Evolutionary conservation across 23 tunicate species (phyloP).

Genomic region (Trididemnum clinides): DNA sequence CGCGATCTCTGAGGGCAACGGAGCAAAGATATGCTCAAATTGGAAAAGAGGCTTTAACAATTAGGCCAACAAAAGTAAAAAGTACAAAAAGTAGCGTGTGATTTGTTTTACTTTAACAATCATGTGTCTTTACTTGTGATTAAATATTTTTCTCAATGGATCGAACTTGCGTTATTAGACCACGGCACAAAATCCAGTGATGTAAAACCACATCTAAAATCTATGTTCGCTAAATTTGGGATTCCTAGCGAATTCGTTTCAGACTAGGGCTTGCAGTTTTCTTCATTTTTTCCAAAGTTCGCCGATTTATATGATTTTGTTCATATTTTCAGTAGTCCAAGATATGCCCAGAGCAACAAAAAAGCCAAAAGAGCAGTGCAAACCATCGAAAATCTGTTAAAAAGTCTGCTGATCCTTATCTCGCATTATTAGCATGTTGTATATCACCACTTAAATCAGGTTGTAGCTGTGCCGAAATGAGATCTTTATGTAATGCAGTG

Average conservation of each 20-base stretch:
- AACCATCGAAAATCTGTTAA: conserved; percentile 34
- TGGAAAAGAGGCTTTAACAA: conserved; percentile 14
- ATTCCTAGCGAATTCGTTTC: not conserved
- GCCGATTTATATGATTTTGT: not conserved
- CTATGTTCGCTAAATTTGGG: not conserved
- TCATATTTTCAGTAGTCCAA: not conserved
- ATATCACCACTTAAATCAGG: too few species aligned
- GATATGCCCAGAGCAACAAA: conserved; percentile 9
- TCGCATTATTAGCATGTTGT: too few species aligned
- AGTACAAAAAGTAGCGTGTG: not conserved
- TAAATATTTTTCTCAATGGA: not conserved
- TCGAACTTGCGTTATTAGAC: not conserved
- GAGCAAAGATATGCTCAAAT: conserved; percentile 26
- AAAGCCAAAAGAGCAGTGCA: conserved; percentile 41
- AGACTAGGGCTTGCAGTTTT: not conserved
- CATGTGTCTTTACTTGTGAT: not conserved
- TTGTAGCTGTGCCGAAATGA: too few species aligned
- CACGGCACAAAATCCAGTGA: not conserved
- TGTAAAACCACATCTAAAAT: not conserved
- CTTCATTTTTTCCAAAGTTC: not conserved
- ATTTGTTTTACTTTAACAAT: not conserved
- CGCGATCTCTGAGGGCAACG: not conserved
- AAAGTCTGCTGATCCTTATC: too few species aligned
- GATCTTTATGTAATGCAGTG: too few species aligned
- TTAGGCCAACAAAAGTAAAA: not conserved